phyloP scores from a whole-genome alignment of 1,140 invertebrate genomes.

The Drosophila jambulina region DNA sequence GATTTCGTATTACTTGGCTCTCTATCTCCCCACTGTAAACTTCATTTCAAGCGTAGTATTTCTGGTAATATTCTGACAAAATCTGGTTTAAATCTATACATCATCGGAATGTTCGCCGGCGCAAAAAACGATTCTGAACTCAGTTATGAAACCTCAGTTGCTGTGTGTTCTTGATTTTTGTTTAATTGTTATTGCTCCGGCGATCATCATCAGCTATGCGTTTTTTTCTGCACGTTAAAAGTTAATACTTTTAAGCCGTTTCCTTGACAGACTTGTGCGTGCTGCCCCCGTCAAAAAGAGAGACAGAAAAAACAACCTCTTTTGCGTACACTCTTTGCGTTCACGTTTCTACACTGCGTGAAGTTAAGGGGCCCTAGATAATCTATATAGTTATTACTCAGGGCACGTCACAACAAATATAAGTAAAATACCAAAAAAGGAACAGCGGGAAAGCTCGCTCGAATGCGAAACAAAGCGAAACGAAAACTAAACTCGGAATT shows the following conservation, averaged over 20 bases:
- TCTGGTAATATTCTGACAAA: conserved; percentile 1
- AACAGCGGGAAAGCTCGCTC: conserved; percentile 12
- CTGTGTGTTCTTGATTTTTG: conserved; percentile 2
- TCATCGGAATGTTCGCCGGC: conserved; percentile 2
- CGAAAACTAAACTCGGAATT: conserved; percentile 73
- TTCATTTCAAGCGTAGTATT: background rate
- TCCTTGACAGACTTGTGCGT: conserved; percentile 66
- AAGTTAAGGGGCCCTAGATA: conserved; percentile 16
- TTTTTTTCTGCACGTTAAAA: conserved; percentile 34
- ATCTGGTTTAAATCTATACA: conserved; percentile 7
- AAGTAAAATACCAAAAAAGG: conserved; percentile 58
- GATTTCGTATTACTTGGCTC: background rate
- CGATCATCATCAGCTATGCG: conserved; percentile 14
- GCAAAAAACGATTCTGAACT: no score
- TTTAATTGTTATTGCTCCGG: conserved; percentile 20
- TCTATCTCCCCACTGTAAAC: background rate
- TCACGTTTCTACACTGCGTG: conserved; percentile 46
- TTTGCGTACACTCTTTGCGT: conserved; percentile 3
- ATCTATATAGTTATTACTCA: conserved; percentile 80
- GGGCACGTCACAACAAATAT: conserved; percentile 76
- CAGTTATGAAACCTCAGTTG: background rate
- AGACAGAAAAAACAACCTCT: conserved; percentile 16
- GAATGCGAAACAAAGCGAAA: conserved; percentile 45
- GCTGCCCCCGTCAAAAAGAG: conserved; percentile 21
- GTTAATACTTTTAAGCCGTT: conserved; percentile 25